A percentile compares a stretch with the other conserved stretches of the same genome.
Conservation (phyloP, 2,888 invertebrate species). For the Yponomeuta evonymella region DNA sequence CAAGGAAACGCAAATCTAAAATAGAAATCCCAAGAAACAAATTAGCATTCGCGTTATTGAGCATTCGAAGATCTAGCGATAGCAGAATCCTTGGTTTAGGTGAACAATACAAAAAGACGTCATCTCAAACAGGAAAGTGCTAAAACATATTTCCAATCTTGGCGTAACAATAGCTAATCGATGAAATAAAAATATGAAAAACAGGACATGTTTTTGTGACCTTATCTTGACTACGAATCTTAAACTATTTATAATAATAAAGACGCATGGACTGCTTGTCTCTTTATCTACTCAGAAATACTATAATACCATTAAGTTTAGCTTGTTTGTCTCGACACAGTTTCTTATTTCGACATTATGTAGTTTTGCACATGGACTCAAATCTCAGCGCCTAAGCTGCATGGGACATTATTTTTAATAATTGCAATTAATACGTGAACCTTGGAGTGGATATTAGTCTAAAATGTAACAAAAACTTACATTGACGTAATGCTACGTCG, state of each 20-base stretch:
- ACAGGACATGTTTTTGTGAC: slow-evolving; percentile 40
- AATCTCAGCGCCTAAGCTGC: no score
- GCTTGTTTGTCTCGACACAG: no score
- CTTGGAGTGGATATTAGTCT: neutral
- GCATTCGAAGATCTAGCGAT: neutral
- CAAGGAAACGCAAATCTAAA: neutral
- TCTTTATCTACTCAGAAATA: no score
- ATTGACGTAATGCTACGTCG: slow-evolving; percentile 51
- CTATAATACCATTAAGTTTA: no score
- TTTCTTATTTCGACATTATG: no score
- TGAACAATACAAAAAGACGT: slow-evolving; percentile 31
- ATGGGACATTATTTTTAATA: no score
- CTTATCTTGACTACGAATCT: slow-evolving; percentile 8
- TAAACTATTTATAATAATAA: neutral
- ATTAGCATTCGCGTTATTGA: neutral
- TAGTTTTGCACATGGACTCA: no score
- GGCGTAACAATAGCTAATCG: slow-evolving; percentile 51
- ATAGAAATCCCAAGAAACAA: neutral
- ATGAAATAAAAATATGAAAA: slow-evolving; percentile 43
- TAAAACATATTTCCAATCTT: slow-evolving; percentile 49
- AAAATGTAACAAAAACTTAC: slow-evolving; percentile 26
- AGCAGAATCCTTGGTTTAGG: neutral
- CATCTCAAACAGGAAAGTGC: slow-evolving; percentile 55
- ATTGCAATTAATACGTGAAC: no score
- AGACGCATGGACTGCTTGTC: neutral